A percentile compares a stretch with the other conserved stretches of the same genome.
Evolutionary conservation across 2,888 invertebrate species (phyloP).

Genomic region (Drosophila gaucha): DNA sequence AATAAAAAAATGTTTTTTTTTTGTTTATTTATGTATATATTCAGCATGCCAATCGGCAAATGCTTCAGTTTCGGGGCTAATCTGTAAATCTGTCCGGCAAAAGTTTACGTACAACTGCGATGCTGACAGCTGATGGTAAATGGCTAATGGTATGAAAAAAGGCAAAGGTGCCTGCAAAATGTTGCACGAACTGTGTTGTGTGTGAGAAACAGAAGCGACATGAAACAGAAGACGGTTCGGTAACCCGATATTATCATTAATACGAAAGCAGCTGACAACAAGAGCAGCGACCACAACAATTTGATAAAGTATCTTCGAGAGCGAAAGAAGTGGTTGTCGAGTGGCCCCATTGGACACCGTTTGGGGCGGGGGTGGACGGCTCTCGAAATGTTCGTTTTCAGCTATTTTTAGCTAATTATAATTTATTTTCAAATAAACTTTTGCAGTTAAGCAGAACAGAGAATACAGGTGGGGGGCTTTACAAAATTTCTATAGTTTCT

Average conservation of each 20-base stretch:
- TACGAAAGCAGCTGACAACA: conserved; percentile 44
- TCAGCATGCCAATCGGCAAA: conserved; percentile 22
- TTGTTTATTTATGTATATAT: conserved; percentile 52
- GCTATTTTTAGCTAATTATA: conserved; percentile 68
- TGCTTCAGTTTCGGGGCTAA: conserved; percentile 26
- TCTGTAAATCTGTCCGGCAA: conserved; percentile 21
- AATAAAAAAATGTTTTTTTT: background rate
- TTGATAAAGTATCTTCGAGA: conserved; percentile 15
- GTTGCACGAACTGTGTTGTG: conserved; percentile 28
- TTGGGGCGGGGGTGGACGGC: too few species aligned
- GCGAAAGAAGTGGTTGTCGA: conserved; percentile 18
- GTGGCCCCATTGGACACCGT: conserved; percentile 13
- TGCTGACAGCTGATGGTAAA: conserved; percentile 30
- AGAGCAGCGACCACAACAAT: conserved; percentile 15
- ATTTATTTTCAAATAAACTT: conserved; percentile 63
- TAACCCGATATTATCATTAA: conserved; percentile 52
- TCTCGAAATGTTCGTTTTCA: conserved; percentile 23
- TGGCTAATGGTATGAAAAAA: conserved; percentile 11
- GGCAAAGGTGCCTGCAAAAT: conserved; percentile 29
- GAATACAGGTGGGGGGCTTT: conserved; percentile 14
- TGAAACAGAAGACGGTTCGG: conserved; percentile 46
- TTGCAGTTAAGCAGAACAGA: conserved; percentile 35
- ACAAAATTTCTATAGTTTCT: too few species aligned
- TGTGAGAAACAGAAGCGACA: conserved; percentile 48
- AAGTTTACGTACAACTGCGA: conserved; percentile 1